Base-by-base conservation (phyloP, 64 coral and sea anemone genomes). In the Orbicella faveolata region DNA sequence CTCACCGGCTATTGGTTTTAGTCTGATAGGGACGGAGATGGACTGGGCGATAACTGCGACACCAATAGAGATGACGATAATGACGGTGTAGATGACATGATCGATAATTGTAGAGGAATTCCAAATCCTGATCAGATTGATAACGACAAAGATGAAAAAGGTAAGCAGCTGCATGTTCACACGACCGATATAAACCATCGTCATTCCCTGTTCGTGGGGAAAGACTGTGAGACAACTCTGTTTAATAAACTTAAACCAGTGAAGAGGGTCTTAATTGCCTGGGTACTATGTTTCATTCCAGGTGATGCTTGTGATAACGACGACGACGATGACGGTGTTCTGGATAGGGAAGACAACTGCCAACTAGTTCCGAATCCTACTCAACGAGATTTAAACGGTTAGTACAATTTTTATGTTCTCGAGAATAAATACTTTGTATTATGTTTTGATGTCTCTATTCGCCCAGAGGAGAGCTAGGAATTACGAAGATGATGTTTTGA, bases 321-420 rank as follows among this genome's bases (percentile, higher is more conserved):
- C 52, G 94, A 96, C 79, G 94, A 96, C 36, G 92, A 96, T 63
- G 94, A 96, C 57, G 73, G 86, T 18, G 77, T 96, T 9, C 66
- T 59, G 63, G 94, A 96, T 57, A 68, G 8, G 25, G 61, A 16
- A 17, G 94, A 96, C 34, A 96, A 96, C 81, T 96, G 94, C 67
- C 90, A 88, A 36, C 63, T 96, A 1, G 94, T 96, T 18, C 62
- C 88, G 25, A 96, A 96, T 41, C 44, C 75, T 34, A 90, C 83
- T 34, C 94, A 96, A 82, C 91, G 91, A 80, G 94, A 96, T 90
- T 82, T 92, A n/a, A 69, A 96, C 53, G 94, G 94, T 96, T 87
- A 20, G 80, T 82, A 75, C 20, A 20, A 33, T 78, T 78, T 6
- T 79, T 25, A 41, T 65, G 2, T 70, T 11, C 23, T 70, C 0